phyloP scores from a whole-genome alignment of 2,113 vertebrate genomes.

The Dicaeum eximium region DNA sequence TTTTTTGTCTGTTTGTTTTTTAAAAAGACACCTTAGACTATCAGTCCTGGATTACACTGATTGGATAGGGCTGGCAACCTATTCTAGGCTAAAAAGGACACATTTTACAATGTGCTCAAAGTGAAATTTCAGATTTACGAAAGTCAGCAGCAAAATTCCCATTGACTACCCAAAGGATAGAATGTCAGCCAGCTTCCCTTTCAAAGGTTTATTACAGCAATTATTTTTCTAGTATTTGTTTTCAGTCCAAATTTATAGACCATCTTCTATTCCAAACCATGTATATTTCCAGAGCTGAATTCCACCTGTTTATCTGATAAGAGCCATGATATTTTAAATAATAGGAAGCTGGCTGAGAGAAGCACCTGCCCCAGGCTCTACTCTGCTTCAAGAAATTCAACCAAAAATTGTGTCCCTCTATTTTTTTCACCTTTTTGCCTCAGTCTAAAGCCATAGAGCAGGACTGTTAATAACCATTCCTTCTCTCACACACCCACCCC shows the following conservation, averaged over 20 bases:
- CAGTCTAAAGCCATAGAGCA: conserved; percentile 24
- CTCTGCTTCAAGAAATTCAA: conserved; percentile 42
- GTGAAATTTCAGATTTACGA: neutral
- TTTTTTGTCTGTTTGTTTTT: too few relatives aligned
- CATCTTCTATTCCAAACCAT: neutral
- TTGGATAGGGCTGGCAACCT: neutral
- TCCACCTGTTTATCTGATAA: neutral
- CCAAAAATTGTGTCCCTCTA: neutral
- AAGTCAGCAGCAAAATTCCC: neutral
- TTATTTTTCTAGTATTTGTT: neutral
- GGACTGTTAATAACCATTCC: conserved; percentile 63
- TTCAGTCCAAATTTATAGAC: neutral
- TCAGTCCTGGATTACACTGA: neutral
- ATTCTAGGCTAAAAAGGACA: neutral
- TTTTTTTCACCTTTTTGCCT: neutral
- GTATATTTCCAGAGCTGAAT: neutral
- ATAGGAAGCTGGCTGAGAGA: neutral
- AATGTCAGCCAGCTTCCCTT: neutral
- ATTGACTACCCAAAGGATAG: rapidly evolving
- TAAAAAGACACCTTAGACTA: neutral
- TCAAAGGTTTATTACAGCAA: neutral
- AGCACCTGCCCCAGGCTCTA: conserved; percentile 24
- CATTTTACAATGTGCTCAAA: neutral
- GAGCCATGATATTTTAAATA: neutral
- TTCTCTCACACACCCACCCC: conserved; percentile 21